Conservation (phyloP, 2,797 vertebrate species). For the Anisognathus igniventris region DNA sequence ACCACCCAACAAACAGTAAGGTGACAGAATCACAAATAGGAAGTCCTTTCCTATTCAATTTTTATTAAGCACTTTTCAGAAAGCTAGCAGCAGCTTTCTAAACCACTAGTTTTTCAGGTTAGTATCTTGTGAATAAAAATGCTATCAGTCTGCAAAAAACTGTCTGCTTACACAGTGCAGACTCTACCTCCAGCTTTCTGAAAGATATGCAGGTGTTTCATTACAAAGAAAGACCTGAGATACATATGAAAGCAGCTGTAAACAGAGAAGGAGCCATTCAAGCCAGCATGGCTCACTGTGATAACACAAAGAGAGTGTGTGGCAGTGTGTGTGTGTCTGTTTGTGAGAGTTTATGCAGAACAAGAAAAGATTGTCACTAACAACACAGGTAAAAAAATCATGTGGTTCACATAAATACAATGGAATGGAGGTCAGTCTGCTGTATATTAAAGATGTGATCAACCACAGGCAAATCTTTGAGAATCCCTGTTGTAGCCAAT, state of each 20-base stretch:
- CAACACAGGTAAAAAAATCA: not conserved
- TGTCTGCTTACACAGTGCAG: not conserved
- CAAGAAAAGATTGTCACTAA: not conserved
- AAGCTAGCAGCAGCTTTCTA: not conserved
- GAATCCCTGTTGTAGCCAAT: not conserved
- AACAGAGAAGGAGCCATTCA: not conserved
- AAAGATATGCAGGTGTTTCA: constrained; percentile 18
- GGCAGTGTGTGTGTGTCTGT: not conserved
- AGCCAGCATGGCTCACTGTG: not conserved
- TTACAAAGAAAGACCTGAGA: not conserved
- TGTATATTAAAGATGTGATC: not conserved
- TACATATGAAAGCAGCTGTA: not conserved
- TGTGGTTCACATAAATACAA: not conserved
- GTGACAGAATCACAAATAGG: not conserved
- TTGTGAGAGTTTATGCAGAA: not conserved
- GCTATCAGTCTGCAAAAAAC: not conserved
- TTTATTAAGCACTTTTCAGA: not conserved
- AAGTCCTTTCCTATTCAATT: not conserved
- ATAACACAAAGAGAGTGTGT: not conserved
- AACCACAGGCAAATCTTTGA: not conserved
- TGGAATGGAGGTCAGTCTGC: not conserved
- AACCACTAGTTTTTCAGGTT: not conserved
- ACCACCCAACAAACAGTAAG: not conserved
- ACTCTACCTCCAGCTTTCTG: not conserved
- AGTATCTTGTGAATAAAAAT: not conserved